Percentiles rank a stretch among this genome's conserved stretches.
phyloP scores from a whole-genome alignment of 2,888 invertebrate genomes.

The Dermolepida albohirtum region DNA sequence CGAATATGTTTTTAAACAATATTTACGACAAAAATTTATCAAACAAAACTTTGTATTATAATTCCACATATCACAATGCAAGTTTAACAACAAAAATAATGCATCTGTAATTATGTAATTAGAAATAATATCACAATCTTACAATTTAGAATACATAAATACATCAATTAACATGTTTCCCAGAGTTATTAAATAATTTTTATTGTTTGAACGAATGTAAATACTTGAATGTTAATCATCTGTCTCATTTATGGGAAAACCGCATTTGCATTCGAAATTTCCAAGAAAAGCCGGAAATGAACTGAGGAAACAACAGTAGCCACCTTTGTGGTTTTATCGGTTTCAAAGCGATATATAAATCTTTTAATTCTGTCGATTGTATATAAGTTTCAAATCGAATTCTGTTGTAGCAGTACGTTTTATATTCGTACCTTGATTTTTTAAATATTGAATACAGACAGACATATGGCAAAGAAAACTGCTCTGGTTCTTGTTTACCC shows the following conservation, averaged over 20 bases:
- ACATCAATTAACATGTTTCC: too few species aligned
- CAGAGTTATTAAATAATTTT: too few species aligned
- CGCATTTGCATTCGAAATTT: neutral
- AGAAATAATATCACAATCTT: neutral
- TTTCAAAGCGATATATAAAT: neutral
- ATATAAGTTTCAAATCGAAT: neutral
- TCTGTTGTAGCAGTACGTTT: neutral
- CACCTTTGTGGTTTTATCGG: neutral
- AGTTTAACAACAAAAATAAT: neutral
- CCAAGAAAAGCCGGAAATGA: neutral
- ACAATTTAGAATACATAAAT: neutral
- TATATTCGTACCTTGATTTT: neutral
- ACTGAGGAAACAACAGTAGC: neutral
- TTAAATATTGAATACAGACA: neutral
- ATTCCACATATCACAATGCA: neutral
- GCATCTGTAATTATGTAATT: neutral
- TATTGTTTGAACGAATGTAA: too few species aligned
- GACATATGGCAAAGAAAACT: slow-evolving; percentile 57
- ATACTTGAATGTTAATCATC: too few species aligned
- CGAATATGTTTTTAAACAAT: too few species aligned
- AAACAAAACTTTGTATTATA: neutral
- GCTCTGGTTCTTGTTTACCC: slow-evolving; percentile 86
- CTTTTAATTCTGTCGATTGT: neutral
- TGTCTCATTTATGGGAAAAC: neutral
- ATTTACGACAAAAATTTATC: neutral